These are phyloP conservation scores for Anagrus nilaparvatae DNA, from an alignment of 1,140 invertebrate species.

Conservation along the genomic window DNA sequence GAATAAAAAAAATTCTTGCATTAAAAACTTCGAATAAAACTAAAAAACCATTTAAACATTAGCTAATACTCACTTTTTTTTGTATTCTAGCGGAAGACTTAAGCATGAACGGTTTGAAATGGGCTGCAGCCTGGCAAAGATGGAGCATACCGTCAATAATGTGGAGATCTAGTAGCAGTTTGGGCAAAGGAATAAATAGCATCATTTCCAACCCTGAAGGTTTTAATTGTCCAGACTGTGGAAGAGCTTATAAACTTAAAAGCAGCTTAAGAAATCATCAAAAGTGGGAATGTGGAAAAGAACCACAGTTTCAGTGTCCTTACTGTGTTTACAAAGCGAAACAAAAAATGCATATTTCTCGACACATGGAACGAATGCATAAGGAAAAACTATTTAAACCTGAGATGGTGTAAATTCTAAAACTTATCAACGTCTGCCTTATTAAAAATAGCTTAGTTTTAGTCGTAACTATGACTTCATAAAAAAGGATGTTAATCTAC, in stretches of 20 bases:
- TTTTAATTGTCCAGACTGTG: conserved; percentile 67
- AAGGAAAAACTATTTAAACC: conserved; percentile 53
- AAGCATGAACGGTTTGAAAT: conserved; percentile 57
- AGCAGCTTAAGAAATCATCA: conserved; percentile 74
- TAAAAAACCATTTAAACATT: neutral
- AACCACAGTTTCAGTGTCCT: conserved; percentile 70
- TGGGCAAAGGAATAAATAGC: conserved; percentile 33
- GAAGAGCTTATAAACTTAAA: conserved; percentile 71
- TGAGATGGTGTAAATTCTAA: conserved; percentile 29
- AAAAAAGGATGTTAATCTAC: no score
- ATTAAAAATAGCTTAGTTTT: no score
- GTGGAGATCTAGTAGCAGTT: conserved; percentile 34
- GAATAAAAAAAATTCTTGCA: no score
- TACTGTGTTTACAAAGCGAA: conserved; percentile 72
- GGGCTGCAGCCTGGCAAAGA: conserved; percentile 46
- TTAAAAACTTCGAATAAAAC: neutral
- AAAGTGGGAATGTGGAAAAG: conserved; percentile 79
- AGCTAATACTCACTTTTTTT: conserved; percentile 20
- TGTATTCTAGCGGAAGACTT: conserved; percentile 54
- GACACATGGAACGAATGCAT: conserved; percentile 78
- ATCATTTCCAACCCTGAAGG: conserved; percentile 44
- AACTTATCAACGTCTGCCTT: neutral
- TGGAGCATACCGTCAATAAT: conserved; percentile 40
- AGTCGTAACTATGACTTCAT: no score
- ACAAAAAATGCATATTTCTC: conserved; percentile 75